Percentiles rank a stretch among this genome's conserved stretches.
Evolutionary conservation across 2,113 vertebrate species (phyloP).

Genomic region (Dolichotis patagonum): DNA sequence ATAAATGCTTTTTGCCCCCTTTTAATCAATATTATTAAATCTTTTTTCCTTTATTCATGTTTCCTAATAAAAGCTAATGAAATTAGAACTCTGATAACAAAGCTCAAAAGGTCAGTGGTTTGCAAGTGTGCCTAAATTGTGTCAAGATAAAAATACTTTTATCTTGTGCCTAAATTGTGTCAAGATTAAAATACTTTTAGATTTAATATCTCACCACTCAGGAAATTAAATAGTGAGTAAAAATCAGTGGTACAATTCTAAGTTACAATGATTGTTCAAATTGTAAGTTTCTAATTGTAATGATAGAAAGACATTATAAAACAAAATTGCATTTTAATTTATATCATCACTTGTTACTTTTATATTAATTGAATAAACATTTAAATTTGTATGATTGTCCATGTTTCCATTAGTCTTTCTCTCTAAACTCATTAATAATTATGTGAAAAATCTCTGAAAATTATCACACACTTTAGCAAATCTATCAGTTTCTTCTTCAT

Average conservation of each 20-base stretch:
- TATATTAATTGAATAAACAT: background rate
- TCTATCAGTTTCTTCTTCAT: background rate
- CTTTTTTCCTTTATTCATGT: background rate
- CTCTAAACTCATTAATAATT: background rate
- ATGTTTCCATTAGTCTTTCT: background rate
- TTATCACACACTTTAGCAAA: background rate
- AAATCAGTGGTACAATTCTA: background rate
- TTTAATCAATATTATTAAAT: background rate
- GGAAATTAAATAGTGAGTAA: background rate
- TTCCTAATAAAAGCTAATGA: slow-evolving; percentile 51
- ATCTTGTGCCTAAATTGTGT: slow-evolving; percentile 26
- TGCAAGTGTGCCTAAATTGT: slow-evolving; percentile 9
- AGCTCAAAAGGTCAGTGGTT: background rate
- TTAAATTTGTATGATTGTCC: background rate
- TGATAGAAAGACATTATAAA: background rate
- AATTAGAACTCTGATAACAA: background rate
- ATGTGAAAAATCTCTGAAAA: background rate
- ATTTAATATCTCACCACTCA: background rate
- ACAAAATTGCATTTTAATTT: background rate
- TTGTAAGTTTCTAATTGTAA: background rate
- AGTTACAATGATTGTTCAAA: background rate
- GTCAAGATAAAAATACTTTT: background rate
- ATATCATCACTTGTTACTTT: background rate
- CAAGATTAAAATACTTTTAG: slow-evolving; percentile 21
- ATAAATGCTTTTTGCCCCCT: slow-evolving; percentile 49